Evolutionary conservation across 2,113 vertebrate species (phyloP), one percentile per base, ranked within the genome.

Genomic region (Saccopteryx bilineata): DNA sequence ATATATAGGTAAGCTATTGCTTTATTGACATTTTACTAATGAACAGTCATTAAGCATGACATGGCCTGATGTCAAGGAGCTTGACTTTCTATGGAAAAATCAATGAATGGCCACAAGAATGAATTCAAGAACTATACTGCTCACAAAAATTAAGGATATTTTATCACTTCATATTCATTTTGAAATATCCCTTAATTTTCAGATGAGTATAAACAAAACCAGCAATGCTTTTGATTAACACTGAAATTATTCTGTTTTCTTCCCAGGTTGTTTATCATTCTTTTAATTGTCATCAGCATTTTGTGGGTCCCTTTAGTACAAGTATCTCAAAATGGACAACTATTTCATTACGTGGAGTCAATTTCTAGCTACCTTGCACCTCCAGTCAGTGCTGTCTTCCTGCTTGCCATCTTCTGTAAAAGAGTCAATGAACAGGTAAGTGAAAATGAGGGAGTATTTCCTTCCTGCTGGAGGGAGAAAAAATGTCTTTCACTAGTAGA

Each of bases 301-400:
- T 98, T 99, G 2, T 99, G 99, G 99, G 99, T 99, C 87, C 99
- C 99, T 0, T 58, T 99, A 9, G 97, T 99, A 9, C 98, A 99
- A 93, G 96, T 90, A 0, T 94, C 99, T 80, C 99, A 99, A 97
- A 99, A 98, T 15, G 99, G 99, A 26, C 99, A 99, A 21, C 98
- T 99, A 1, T 99, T 99, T 71, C 99, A 99, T 90, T 99, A 99
- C 95, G 99, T 98, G 94, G 96, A 99, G 96, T 98, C 99, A 24
- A 98, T 99, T 84, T 99, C 99, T 39, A 99, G 99, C 96, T 99
- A 99, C 98, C 98, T 99, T 0, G 98, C 99, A 0, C 99, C 99
- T 7, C 99, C 99, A 1, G 98, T 99, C n/a, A 98, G 99, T 0
- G 98, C 99, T 2, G 98, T 99, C 92, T 99, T 99, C 96, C 87